Evolutionary conservation across 30 jellyfish, hydroid and myxozoan species (phyloP).

Genomic region (Calvadosia cruxmelitensis): DNA sequence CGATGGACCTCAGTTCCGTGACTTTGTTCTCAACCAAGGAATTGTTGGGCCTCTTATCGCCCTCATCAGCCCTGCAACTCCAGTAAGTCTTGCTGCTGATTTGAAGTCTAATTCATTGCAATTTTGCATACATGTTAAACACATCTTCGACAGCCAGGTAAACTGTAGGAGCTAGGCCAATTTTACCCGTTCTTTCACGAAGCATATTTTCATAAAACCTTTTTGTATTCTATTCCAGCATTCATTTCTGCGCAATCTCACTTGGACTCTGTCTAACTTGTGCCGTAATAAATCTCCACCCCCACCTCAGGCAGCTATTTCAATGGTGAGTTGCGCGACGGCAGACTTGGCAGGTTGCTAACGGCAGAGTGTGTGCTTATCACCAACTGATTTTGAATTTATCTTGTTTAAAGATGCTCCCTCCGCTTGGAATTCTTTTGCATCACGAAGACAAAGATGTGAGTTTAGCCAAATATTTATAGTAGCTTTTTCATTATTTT

Average conservation of each 20-base stretch:
- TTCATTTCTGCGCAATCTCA: slow-evolving; percentile 65
- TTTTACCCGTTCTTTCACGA: neutral
- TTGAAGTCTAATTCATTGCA: neutral
- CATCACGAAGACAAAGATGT: slow-evolving; percentile 80
- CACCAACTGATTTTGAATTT: too few relatives aligned
- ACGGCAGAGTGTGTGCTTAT: neutral
- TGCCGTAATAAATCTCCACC: slow-evolving; percentile 96
- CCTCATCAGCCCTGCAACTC: slow-evolving; percentile 52
- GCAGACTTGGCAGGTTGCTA: neutral
- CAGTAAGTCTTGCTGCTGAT: slow-evolving; percentile 24
- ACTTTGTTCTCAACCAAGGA: slow-evolving; percentile 62
- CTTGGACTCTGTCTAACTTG: slow-evolving; percentile 92
- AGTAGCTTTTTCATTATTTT: too few relatives aligned
- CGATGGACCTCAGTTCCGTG: slow-evolving; percentile 91
- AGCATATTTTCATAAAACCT: neutral
- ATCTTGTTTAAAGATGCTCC: slow-evolving; percentile 73
- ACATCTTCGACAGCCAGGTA: neutral
- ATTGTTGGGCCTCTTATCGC: slow-evolving; percentile 69
- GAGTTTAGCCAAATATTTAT: neutral
- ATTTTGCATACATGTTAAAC: too few relatives aligned
- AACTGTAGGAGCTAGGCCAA: too few relatives aligned
- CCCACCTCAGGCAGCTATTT: slow-evolving; percentile 60
- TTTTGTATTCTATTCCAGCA: slow-evolving; percentile 11
- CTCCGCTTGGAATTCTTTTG: slow-evolving; percentile 62
- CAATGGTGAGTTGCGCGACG: slow-evolving; percentile 25